These are phyloP conservation scores for Danionella cerebrum DNA, from an alignment of 2,113 vertebrate species.

Conservation along the genomic window DNA sequence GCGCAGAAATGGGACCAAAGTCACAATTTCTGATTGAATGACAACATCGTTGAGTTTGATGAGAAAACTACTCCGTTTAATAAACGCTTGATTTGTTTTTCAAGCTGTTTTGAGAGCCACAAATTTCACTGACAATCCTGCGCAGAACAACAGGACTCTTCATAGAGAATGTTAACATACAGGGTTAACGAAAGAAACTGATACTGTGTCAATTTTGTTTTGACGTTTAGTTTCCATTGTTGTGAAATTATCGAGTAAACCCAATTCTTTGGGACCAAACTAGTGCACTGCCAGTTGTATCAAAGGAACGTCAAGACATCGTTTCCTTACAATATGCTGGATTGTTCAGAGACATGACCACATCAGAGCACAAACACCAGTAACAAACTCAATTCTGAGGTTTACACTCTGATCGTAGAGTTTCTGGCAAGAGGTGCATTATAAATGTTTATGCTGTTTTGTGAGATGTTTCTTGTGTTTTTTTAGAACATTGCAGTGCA, in stretches of 20 bases:
- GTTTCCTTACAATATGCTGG: conserved; percentile 17
- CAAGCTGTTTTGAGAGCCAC: conserved; percentile 40
- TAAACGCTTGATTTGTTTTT: neutral
- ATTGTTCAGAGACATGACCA: conserved; percentile 9
- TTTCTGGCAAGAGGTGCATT: neutral
- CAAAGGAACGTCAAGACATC: neutral
- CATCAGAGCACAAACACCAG: conserved; percentile 10
- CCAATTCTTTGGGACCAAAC: conserved; percentile 38
- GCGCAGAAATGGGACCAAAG: conserved; percentile 35
- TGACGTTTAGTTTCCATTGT: conserved; percentile 31
- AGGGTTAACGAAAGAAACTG: conserved; percentile 28
- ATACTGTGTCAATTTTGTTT: conserved; percentile 31
- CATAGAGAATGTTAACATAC: conserved; percentile 7
- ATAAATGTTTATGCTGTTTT: conserved; percentile 38
- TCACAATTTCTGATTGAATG: conserved; percentile 18
- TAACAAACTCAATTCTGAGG: neutral
- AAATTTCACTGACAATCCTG: conserved; percentile 36
- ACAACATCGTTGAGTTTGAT: conserved; percentile 2
- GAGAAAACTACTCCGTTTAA: neutral
- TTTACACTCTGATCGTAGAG: neutral
- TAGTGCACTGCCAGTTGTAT: conserved; percentile 33
- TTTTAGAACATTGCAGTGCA: conserved; percentile 54
- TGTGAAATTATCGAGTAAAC: conserved; percentile 34
- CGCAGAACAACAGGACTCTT: neutral
- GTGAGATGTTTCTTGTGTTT: conserved; percentile 48